Percentiles rank a stretch among this genome's conserved stretches.
Evolutionary conservation across 2,888 invertebrate species (phyloP).

Genomic region (Oligia latruncula): DNA sequence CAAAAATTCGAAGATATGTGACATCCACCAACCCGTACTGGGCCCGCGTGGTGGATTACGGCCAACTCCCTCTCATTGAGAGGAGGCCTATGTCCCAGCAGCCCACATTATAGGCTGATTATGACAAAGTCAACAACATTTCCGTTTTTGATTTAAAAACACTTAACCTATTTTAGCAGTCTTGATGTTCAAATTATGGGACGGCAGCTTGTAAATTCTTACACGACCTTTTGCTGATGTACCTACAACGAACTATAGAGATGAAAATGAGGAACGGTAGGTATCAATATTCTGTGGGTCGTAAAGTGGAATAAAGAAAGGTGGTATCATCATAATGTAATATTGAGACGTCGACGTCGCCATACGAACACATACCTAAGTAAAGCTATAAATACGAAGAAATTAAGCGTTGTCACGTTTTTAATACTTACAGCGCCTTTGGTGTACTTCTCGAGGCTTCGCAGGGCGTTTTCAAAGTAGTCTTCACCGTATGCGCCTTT

Average conservation of each 20-base stretch:
- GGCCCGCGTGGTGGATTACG: too few relatives aligned
- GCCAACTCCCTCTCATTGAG: too few relatives aligned
- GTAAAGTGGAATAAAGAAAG: conserved; percentile 35
- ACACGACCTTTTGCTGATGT: conserved; percentile 18
- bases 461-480: conserved; percentile 94
- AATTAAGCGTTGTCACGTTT: conserved; percentile 73
- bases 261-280: conserved; percentile 36
- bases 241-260: conserved; percentile 3
- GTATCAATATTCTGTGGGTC: conserved; percentile 45
- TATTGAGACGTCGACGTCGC: conserved; percentile 24
- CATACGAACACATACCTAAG: conserved; percentile 24
- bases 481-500: conserved; percentile 94
- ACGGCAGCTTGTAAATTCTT: conserved; percentile 36
- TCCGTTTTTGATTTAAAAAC: conserved; percentile 10
- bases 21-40: too few relatives aligned
- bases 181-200: conserved; percentile 41
- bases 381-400: conserved; percentile 54
- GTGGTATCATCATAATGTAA: conserved; percentile 6
- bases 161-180: conserved; percentile 23
- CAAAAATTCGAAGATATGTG: too few relatives aligned
- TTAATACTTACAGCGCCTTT: conserved; percentile 91
- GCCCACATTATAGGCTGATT: neutral
- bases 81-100: too few relatives aligned
- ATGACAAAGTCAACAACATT: conserved; percentile 5
- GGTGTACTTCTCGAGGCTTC: conserved; percentile 94